These are phyloP conservation scores for Pachyuromys duprasi DNA, from an alignment of 2,797 vertebrate genomes.

Conservation along the genomic window DNA sequence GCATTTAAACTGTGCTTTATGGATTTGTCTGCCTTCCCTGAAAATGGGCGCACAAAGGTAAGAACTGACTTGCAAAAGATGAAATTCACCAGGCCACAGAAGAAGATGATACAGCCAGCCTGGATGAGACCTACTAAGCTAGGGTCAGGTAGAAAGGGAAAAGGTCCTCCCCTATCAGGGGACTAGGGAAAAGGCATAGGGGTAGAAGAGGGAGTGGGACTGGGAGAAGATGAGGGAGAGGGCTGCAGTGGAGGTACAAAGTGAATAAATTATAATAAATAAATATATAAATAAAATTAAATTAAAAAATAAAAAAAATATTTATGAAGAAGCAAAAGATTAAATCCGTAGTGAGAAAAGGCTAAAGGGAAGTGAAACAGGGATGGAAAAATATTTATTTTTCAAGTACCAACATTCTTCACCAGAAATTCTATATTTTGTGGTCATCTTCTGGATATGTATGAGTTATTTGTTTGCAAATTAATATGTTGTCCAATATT, in stretches of 20 bases:
- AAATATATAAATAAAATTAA: too few relatives aligned
- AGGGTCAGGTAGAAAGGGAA: too few relatives aligned
- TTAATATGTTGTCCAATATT: background rate
- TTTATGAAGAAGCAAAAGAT: background rate
- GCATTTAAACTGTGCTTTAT: background rate
- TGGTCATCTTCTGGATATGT: background rate
- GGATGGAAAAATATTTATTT: background rate
- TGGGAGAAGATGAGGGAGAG: too few relatives aligned
- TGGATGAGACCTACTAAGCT: too few relatives aligned
- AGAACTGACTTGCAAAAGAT: background rate
- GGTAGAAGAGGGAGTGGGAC: too few relatives aligned
- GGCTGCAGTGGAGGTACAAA: too few relatives aligned
- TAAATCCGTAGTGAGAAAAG: background rate
- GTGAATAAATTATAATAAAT: too few relatives aligned
- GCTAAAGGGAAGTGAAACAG: background rate
- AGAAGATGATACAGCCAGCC: too few relatives aligned
- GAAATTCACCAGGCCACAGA: background rate
- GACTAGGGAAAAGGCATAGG: too few relatives aligned
- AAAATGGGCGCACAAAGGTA: conserved; percentile 2
- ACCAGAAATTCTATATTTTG: background rate
- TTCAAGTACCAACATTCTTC: background rate
- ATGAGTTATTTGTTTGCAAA: background rate
- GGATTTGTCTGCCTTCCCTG: background rate
- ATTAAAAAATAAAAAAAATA: too few relatives aligned
- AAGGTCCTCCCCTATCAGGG: too few relatives aligned